Percentiles rank a stretch among this genome's conserved stretches.
phyloP scores from a whole-genome alignment of 2,113 vertebrate genomes.

The Arothron firmamentum region DNA sequence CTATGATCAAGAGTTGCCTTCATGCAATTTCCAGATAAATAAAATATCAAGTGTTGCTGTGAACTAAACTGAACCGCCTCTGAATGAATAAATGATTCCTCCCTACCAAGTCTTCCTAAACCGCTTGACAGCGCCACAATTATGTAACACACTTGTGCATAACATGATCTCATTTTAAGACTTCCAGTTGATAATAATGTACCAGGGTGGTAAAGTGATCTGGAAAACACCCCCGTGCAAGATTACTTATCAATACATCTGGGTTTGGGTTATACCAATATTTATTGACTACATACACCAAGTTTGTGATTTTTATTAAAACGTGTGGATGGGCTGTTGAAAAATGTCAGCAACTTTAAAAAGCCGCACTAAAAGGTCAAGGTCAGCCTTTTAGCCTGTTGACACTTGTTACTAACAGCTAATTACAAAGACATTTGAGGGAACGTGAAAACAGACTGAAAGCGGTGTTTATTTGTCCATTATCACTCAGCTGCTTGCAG shows the following conservation, averaged over 20 bases:
- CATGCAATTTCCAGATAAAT: conserved; percentile 62
- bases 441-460: background rate
- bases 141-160: conserved; percentile 39
- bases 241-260: conserved; percentile 11
- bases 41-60: conserved; percentile 58
- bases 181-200: conserved; percentile 13
- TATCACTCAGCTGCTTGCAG: background rate
- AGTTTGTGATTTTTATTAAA: background rate
- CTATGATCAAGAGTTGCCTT: conserved; percentile 67
- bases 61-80: conserved; percentile 61
- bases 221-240: background rate
- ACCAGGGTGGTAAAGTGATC: conserved; percentile 8
- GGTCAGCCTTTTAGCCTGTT: too few species aligned
- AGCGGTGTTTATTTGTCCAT: background rate
- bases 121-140: conserved; percentile 34
- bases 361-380: too few species aligned
- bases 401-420: too few species aligned
- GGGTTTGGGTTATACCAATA: too few species aligned
- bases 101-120: conserved; percentile 30
- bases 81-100: conserved; percentile 65
- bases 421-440: background rate
- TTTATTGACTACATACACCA: background rate
- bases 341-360: too few species aligned
- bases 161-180: conserved; percentile 22
- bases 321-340: background rate